Base-by-base conservation (phyloP, 2,888 invertebrate genomes). In the Callyntrura sp. region DNA sequence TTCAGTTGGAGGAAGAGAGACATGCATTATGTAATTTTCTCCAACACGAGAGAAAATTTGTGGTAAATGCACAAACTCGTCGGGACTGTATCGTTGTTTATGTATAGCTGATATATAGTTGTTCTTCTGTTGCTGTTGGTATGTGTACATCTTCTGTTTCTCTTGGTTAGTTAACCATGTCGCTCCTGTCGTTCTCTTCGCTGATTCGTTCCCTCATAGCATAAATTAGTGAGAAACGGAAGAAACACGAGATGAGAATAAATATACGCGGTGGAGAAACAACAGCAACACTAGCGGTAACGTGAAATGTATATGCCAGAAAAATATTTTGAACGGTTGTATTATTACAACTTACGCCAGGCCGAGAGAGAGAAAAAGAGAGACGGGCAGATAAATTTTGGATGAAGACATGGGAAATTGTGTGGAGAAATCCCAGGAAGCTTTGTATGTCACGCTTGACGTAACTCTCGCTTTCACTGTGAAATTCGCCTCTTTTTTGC, bases 201-300 rank as follows among this genome's bases (percentile, higher is more conserved):
- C 45, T 62, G 79, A 79, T 79, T 55, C 79, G 9, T 83, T 84
- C 70, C 28, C 68, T 35, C 79, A 60, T n/a, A 35, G 87, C 87
- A 87, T 87, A 87, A 87, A 87, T 87, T 87, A 87, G 70, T 81
- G 81, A 81, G 35, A 87, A 79, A 45, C 68, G 70, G 81, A 87
- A 87, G 65, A 57, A 76, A 55, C 70, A 70, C 43, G 20, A 79
- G 81, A 86, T 79, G 83, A 83, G 68, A 48, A 20, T 17, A 25
- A n/a, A 20, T n/a, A n/a, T n/a, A 6, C 1, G n/a, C 35, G n/a
- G 8, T 0, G 5, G 12, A 62, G 14, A 0, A 20, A 62, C 25
- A 62, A 25, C 25, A 25, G 62, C 25, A 25, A n/a, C n/a, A n/a
- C n/a, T n/a, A n/a, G n/a, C n/a, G n/a, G n/a, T n/a, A n/a, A n/a